Evolutionary conservation across 2,113 vertebrate genomes (phyloP), one percentile per base, ranked within the genome.

Genomic region (Hepsetus odoe): DNA sequence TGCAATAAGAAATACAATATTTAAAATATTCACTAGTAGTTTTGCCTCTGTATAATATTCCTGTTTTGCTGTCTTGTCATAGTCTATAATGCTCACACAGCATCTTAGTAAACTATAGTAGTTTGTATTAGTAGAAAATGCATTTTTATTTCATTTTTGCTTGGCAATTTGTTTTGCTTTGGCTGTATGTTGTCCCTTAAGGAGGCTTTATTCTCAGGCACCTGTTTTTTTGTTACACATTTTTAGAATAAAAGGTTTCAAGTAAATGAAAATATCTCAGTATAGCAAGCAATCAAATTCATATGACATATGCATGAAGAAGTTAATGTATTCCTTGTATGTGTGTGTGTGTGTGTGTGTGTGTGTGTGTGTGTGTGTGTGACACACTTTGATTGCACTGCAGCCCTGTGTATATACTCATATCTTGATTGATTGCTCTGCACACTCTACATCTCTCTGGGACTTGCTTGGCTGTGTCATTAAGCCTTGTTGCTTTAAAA

Each of bases 401-500:
- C 16, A 49, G 9, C 42, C 8, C 8, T 44, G 13, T 53, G 6
- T 53, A 49, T 49, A 49, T 18, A 49, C 16, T 13, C 16, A 18
- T 61, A 32, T 61, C 24, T 61, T 28, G 35, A 30, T 53, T 71
- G 67, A 53, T 53, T 28, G 56, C 3, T 5, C 26, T 26, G 58
- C 30, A 33, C 24, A 16, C 20, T 10, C 28, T 28, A 14, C 33
- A 33, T 56, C 11, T 9, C 53, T 69, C 56, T 33, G 2, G 22
- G 18, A 18, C 20, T 24, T 6, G 18, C 32, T 14, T 6, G 7
- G 20, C 30, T 38, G 22, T 71, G 20, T 38, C 67, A 71, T 13
- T 35, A 72, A 58, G 28, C 24, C 24, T 42, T 22, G 30, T 55
- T 20, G 55, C 38, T 28, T 16, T 72, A 35, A 51, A 70, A 78